phyloP scores from a whole-genome alignment of 1,140 invertebrate genomes.

The Mya arenaria region DNA sequence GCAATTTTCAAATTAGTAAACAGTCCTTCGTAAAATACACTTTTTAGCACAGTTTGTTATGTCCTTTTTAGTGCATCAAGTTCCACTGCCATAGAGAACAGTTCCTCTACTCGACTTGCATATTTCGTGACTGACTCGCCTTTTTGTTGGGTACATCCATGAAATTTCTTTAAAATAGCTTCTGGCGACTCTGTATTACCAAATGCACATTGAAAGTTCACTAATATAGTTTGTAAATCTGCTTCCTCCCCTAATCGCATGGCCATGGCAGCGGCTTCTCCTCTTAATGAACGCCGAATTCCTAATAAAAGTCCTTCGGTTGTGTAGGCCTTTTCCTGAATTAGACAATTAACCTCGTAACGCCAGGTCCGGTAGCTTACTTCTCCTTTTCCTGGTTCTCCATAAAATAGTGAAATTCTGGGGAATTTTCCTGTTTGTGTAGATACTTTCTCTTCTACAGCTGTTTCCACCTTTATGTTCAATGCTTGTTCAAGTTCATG shows the following conservation, averaged over 20 bases:
- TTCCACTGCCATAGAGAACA: neutral
- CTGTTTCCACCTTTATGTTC: no score
- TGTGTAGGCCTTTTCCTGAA: neutral
- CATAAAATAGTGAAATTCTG: constrained; percentile 4
- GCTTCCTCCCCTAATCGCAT: neutral
- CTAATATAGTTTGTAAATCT: neutral
- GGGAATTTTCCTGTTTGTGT: neutral
- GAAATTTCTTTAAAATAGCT: neutral
- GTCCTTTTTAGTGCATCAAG: neutral
- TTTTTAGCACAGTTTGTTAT: neutral
- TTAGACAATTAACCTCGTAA: constrained; percentile 8
- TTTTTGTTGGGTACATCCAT: neutral
- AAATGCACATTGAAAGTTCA: constrained; percentile 4
- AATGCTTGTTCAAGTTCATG: no score
- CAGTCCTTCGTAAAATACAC: constrained; percentile 1
- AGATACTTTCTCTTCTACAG: no score
- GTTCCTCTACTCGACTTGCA: neutral
- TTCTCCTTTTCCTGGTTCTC: constrained; percentile 16
- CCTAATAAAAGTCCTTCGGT: neutral
- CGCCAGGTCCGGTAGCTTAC: neutral
- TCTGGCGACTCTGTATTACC: neutral
- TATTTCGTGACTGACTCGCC: neutral
- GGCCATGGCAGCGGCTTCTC: constrained; percentile 11
- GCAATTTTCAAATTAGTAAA: neutral
- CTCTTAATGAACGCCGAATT: neutral